A percentile compares a stretch with the other conserved stretches of the same genome.
These are phyloP conservation scores for Micromussa lordhowensis DNA, from an alignment of 92 coral and sea anemone genomes.

Conservation along the genomic window DNA sequence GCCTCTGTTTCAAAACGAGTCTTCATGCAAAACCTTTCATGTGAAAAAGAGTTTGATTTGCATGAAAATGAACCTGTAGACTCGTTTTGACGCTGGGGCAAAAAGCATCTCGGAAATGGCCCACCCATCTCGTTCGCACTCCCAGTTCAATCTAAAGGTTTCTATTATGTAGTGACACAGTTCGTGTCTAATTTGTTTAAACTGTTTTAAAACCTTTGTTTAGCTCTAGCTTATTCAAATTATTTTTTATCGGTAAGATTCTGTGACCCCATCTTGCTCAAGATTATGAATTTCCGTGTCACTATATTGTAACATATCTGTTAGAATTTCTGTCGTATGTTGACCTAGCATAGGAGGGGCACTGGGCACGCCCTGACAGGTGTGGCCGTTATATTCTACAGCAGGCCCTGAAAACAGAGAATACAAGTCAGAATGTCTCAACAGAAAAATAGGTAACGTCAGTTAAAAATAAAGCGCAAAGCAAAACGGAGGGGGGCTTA, in stretches of 20 bases:
- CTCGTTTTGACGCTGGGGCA: too few species aligned
- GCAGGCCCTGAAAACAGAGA: slow-evolving; percentile 77
- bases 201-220: background rate
- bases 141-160: too few species aligned
- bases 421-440: background rate
- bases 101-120: too few species aligned
- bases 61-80: too few species aligned
- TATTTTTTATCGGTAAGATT: slow-evolving; percentile 30
- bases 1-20: too few species aligned
- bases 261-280: slow-evolving; percentile 51
- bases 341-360: slow-evolving; percentile 90
- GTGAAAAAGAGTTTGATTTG: too few species aligned
- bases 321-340: slow-evolving; percentile 77
- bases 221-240: slow-evolving; percentile 15
- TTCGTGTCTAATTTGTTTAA: background rate
- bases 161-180: background rate
- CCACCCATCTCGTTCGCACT: too few species aligned
- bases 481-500: too few species aligned
- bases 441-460: background rate
- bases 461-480: too few species aligned
- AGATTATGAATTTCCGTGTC: slow-evolving; percentile 55
- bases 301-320: slow-evolving; percentile 67
- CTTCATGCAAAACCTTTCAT: too few species aligned
- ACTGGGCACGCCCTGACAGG: slow-evolving; percentile 66
- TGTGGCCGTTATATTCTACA: slow-evolving; percentile 78